Base-by-base conservation (phyloP, 2,797 vertebrate species). In the Anniella stebbinsi region DNA sequence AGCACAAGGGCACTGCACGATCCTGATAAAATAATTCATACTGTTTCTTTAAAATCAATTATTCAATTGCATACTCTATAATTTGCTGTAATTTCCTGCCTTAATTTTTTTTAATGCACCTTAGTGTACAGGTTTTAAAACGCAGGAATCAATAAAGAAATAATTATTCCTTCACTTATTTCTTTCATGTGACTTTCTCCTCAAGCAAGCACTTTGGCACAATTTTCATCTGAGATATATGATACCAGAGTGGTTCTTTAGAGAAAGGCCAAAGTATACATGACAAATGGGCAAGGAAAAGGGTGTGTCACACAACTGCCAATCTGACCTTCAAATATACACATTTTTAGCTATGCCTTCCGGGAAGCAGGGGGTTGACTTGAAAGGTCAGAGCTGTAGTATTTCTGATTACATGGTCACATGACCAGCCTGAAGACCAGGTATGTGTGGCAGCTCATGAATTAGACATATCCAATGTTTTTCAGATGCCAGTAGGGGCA, bases 251-350 rank as follows among this genome's bases (percentile, higher is more conserved):
- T 6, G 21, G 72, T 69, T 45, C 1, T 36, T 81, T 78, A 85
- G 33, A 30, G 41, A 88, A 88, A 81, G 67, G 77, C 36, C 91
- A 67, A 76, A 17, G 45, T 88, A 69, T 92, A 51, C 60, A 86
- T 72, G 82, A 86, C 60, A 88, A 87, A 88, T 77, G 41, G 51
- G 9, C 77, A 69, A 12, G 54, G 48, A 21, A 77, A 75, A 90
- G 89, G 87, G 60, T 1, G 76, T 80, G 60, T 60, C 81, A 86
- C n/a, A 80, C 72, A 48, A 69, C 63, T 63, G 66, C 54, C 66
- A 75, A 25, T 88, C 69, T 90, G 82, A 80, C 70, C 70, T 88
- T 85, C 63, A 81, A 38, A 85, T 48, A 77, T 57, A 72, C 12
- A 70, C 38, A 60, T 87, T 87, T 86, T 57, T 38, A 82, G 38